phyloP scores from a whole-genome alignment of 1,140 invertebrate species.

The Aradophagus sp. region DNA sequence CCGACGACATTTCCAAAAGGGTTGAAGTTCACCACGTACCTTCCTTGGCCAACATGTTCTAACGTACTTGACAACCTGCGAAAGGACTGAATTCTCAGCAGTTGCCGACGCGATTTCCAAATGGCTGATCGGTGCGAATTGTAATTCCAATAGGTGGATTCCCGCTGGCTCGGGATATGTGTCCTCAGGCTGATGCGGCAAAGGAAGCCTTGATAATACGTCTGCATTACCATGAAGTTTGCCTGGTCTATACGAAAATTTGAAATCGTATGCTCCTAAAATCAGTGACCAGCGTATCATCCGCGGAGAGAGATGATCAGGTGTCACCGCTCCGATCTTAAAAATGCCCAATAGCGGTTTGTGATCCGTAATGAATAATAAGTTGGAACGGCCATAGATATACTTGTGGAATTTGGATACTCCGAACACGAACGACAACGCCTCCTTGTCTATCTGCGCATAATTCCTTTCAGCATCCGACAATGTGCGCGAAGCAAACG shows the following conservation, averaged over 20 bases:
- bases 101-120: background rate
- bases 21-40: background rate
- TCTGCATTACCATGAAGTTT: slow-evolving; percentile 10
- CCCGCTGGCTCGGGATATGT: slow-evolving; percentile 7
- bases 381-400: slow-evolving; percentile 6
- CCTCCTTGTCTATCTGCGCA: slow-evolving; percentile 13
- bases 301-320: slow-evolving; percentile 36
- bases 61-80: background rate
- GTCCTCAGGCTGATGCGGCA: background rate
- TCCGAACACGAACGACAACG: slow-evolving; percentile 8
- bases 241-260: slow-evolving; percentile 33
- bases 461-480: slow-evolving; percentile 1
- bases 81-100: background rate
- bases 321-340: slow-evolving; percentile 4
- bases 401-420: slow-evolving; percentile 55
- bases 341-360: slow-evolving; percentile 49
- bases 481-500: slow-evolving; percentile 8
- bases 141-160: slow-evolving; percentile 6
- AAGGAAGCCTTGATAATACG: slow-evolving; percentile 3
- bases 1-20: slow-evolving; percentile 1
- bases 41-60: slow-evolving; percentile 20
- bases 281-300: slow-evolving; percentile 49
- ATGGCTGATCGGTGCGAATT: background rate
- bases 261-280: slow-evolving; percentile 46
- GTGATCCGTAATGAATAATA: slow-evolving; percentile 38